A percentile compares a stretch with the other conserved stretches of the same genome.
These are phyloP conservation scores for Embiotoca jacksoni DNA, from an alignment of 2,113 vertebrate species.

Conservation along the genomic window DNA sequence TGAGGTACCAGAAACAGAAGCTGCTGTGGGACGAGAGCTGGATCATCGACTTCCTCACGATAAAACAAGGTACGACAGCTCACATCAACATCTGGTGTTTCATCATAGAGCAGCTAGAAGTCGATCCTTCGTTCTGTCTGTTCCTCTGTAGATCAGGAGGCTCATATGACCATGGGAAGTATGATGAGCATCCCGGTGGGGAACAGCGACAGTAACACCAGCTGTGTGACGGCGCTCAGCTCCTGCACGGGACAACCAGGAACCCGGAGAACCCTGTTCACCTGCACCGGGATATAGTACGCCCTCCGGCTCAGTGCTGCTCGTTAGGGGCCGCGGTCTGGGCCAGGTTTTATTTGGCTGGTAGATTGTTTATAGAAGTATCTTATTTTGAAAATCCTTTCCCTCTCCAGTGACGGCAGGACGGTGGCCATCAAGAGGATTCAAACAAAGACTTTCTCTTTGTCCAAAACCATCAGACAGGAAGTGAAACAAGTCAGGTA, in stretches of 20 bases:
- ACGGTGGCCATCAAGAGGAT: slow-evolving; percentile 89
- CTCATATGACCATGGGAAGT: slow-evolving; percentile 76
- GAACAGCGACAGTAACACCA: slow-evolving; percentile 82
- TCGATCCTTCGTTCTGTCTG: no score
- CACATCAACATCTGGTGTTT: no score
- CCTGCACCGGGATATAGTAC: slow-evolving; percentile 87
- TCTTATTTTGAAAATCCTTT: background rate
- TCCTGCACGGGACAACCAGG: slow-evolving; percentile 75
- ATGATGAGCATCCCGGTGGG: slow-evolving; percentile 72
- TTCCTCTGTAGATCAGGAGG: slow-evolving; percentile 62
- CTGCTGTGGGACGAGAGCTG: slow-evolving; percentile 91
- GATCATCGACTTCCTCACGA: slow-evolving; percentile 87
- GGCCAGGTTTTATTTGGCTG: no score
- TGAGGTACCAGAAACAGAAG: slow-evolving; percentile 91
- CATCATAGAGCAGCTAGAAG: no score
- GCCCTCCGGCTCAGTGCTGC: background rate
- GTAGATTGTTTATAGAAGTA: background rate
- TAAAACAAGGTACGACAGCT: slow-evolving; percentile 85
- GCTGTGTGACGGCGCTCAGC: slow-evolving; percentile 83
- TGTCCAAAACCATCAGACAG: slow-evolving; percentile 87
- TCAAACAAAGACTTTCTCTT: slow-evolving; percentile 83
- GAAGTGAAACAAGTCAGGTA: slow-evolving; percentile 92
- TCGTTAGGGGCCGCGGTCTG: no score
- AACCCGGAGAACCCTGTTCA: slow-evolving; percentile 83
- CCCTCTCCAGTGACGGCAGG: slow-evolving; percentile 85